Base-by-base conservation (phyloP, 2,797 vertebrate species). In the Micropoecilia bifurca region DNA sequence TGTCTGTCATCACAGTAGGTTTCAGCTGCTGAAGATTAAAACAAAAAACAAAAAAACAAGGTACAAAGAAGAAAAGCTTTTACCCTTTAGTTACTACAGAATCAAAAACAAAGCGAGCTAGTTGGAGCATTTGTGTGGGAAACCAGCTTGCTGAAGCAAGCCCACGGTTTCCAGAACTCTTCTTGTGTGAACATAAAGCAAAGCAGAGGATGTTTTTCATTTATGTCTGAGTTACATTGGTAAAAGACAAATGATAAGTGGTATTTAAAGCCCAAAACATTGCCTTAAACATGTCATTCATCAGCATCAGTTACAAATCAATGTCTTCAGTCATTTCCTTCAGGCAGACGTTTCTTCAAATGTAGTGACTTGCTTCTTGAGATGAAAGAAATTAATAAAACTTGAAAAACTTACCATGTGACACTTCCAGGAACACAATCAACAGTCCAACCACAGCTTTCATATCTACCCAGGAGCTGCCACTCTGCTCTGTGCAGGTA, bases 401-500 rank as follows among this genome's bases (percentile, higher is more conserved):
- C 25, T 14, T 45, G 22, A 46, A 45, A n/a, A 47, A 39, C 63
- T 88, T 57, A 88, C 79, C 80, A 20, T 74, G 47, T 68, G 68
- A 80, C 33, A 76, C 53, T 76, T 69, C 4, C 0, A 88, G 25
- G 6, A 88, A 36, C 41, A 76, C 25, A 22, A 76, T 14, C 45
- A 66, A 45, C 28, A 88, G 53, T 71, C 69, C 80, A 18, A 77
- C 6, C 74, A 77, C 69, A 76, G 73, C 73, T 3, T 77, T 46
- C 85, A 83, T 86, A 41, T 45, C 68, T 71, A 5, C 12, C 80
- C 63, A 41, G 46, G 33, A 69, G 45, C 20, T 66, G 57, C 28
- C 18, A 13, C 28, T 1, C 41, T 28, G 4, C n/a, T 66, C 39
- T 39, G 9, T 48, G 9, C 41, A 66, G 43, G 28, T 28, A 28